Base-by-base conservation (phyloP, 2,113 vertebrate genomes). In the Thamnaconus septentrionalis region DNA sequence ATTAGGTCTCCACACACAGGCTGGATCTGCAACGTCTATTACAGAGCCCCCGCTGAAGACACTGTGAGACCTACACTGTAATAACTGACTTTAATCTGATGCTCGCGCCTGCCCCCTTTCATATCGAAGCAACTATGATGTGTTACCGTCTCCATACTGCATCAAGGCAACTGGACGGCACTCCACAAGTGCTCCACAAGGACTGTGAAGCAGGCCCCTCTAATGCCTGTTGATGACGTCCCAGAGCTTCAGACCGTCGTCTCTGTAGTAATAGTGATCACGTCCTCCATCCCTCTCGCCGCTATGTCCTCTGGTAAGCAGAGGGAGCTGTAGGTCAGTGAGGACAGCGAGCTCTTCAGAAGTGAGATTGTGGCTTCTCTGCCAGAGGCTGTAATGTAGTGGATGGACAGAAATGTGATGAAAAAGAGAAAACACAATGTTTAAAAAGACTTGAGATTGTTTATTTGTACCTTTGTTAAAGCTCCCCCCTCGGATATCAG, bases 221-320 rank as follows among this genome's bases (percentile, higher is more conserved):
- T 31, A 31, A 31, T 31, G 93, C 92, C 79, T 90, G 64, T 89
- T 61, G 45, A 93, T 91, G 71, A 91, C 89, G 0, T 79, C 62
- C 93, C 93, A 94, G 48, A 93, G 83, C 56, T 41, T 87, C 70
- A 93, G 78, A 7, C 92, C 92, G 5, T 95, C 92, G 6, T 94
- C 92, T n/a, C 91, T 87, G 86, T 94, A 93, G 73, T 84, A 83
- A 79, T 86, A 93, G 75, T 89, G 5, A 88, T 91, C 7, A 93
- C 65, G 7, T 0, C 5, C 40, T 75, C 39, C 10, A 85, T 4
- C 2, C 71, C 90, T 0, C 93, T 87, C n/a, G 85, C 88, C 46
- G 73, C 58, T 1, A 94, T 85, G 60, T 92, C 86, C 0, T 94
- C 92, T 5, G 89, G 89, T 4, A 94, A 75, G 76, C 92, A 94